Evolutionary conservation across 2,113 vertebrate species (phyloP), one percentile per base, ranked within the genome.

Genomic region (Hypanus sabinus): DNA sequence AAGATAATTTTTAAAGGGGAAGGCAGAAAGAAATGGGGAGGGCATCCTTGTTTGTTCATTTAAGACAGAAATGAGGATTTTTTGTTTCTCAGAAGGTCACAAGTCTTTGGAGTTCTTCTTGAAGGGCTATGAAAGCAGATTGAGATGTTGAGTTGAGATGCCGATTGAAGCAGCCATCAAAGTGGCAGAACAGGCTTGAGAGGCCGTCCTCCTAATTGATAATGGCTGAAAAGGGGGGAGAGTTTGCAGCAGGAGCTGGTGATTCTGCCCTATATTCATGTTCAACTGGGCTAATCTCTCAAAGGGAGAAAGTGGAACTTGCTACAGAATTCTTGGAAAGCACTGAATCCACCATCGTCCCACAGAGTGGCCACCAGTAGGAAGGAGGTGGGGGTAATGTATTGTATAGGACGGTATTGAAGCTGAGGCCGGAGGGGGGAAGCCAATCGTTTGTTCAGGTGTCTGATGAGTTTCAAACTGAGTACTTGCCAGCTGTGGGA

Each of bases 401-500:
- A 11, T 11, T 70, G 68, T 90, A 5, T 14, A 20, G 14, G 60
- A 11, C 14, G 60, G 20, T 20, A 65, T 33, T 22, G 1, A 2
- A 36, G 60, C 12, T n/a, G 30, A 20, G 57, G n/a, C 18, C n/a
- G 18, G 85, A 65, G 55, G 80, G 18, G 22, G 22, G 30, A 33
- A 65, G 10, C 10, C n/a, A 62, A n/a, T 6, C 0, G 30, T 88
- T 62, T 0, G 30, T 88, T 62, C 57, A n/a, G 27, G 60, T 60
- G 83, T 88, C 30, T 55, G 30, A 62, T 88, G 83, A 65, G 85
- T 65, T 65, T 90, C 85, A 68, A 9, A 65, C 65, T 18, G 60
- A 68, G 85, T 33, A 8, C 85, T 68, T 68, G 30, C 85, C 60
- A 90, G 85, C 85, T 90, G 85, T n/a, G 65, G 85, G n/a, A 68